Base-by-base conservation (phyloP, 2,888 invertebrate species). In the Scaeva pyrastri region DNA sequence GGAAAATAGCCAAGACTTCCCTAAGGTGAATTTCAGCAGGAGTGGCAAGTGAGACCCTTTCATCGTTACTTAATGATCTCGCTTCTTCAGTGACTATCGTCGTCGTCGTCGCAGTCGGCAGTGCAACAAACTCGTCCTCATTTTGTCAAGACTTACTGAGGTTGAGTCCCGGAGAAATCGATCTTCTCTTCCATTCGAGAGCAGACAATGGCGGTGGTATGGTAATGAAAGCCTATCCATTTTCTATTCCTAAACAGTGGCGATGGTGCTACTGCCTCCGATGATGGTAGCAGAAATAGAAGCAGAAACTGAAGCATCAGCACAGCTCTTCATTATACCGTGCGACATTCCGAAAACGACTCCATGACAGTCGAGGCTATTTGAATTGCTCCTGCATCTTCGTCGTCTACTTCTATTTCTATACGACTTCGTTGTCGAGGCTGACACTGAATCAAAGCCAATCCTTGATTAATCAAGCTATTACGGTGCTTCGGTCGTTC, bases 401-500 rank as follows among this genome's bases (percentile, higher is more conserved):
- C 31, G 6, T 58, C 10, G 1, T n/a, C 52, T 21, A 21, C 58
- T 36, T 19, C 19, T 14, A 16, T 14, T 12, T 11, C 3, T 11
- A 31, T 50, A 26, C 60, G 19, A 41, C 60, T n/a, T 64, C 26
- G 45, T 45, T 12, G 45, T 56, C n/a, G 56, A 74, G 23, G 31
- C 76, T 76, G 81, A 77, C 82, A 86, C 73, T 76, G 85, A 81
- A 70, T 81, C 85, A 71, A 86, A 76, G 76, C 55, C 81, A 77
- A 77, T 73, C 76, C 58, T 56, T 73, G 76, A 77, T 81, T 82
- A 86, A 86, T 86, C 85, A 86, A 86, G 85, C 81, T 81, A 81
- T 85, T 85, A 85, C 81, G 73, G 73, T 77, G 66, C 36, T 50
- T 50, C 10, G 19, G 45, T 68, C 60, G 55, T 50, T 39, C 41